Conservation (phyloP, 2,797 vertebrate species). For the Takifugu rubripes region DNA sequence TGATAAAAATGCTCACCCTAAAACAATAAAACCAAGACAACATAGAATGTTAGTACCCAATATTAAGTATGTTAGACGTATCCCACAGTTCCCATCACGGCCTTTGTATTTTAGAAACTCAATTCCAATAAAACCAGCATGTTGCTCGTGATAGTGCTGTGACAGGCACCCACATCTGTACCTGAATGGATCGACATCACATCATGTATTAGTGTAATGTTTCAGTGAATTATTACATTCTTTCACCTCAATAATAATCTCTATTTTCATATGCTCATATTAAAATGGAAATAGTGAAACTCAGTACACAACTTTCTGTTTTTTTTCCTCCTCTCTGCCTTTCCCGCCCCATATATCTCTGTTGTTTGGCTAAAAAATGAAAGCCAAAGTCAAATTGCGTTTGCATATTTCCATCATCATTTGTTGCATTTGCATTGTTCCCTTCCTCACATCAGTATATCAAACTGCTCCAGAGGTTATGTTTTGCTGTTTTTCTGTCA, state of each 20-base stretch:
- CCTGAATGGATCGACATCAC: too few species aligned
- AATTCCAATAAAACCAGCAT: too few species aligned
- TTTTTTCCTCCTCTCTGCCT: neutral
- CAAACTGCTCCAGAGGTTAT: slow-evolving; percentile 23
- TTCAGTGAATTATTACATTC: neutral
- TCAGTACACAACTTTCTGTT: neutral
- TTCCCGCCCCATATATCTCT: slow-evolving; percentile 32
- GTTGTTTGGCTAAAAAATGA: slow-evolving; percentile 1
- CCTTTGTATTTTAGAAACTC: too few species aligned
- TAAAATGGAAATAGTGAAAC: too few species aligned
- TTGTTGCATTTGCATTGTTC: slow-evolving; percentile 22
- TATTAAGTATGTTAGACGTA: too few species aligned
- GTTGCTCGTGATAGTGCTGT: too few species aligned
- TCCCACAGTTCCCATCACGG: too few species aligned
- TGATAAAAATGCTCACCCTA: too few species aligned
- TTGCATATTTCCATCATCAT: slow-evolving; percentile 1
- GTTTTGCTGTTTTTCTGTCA: slow-evolving; percentile 26
- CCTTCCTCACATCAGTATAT: slow-evolving; percentile 34
- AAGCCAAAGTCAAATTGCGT: slow-evolving; percentile 15
- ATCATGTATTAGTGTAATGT: neutral
- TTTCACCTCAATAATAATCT: neutral
- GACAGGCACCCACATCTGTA: too few species aligned
- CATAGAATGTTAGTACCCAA: too few species aligned
- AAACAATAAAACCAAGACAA: too few species aligned
- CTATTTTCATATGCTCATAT: neutral